Conservation (phyloP, 2,797 vertebrate genomes). For the Tympanoctomys barrerae region DNA sequence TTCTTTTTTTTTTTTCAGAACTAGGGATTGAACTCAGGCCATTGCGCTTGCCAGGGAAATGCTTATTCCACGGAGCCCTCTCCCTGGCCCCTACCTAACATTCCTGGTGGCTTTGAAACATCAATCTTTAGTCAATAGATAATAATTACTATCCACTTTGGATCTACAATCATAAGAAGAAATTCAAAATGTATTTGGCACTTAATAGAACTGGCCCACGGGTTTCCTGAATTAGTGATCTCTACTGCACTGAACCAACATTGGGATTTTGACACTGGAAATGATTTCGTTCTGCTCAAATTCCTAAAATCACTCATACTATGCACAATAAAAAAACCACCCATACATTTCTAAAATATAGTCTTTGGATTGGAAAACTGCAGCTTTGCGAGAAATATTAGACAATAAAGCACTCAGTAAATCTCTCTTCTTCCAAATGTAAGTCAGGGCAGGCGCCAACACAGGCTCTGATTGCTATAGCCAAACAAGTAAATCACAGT, state of each 20-base stretch:
- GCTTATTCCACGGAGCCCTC: no score
- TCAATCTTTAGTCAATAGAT: neutral
- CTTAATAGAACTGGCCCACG: constrained; percentile 33
- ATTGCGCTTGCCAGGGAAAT: no score
- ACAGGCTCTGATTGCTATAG: neutral
- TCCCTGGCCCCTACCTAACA: neutral
- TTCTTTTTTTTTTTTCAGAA: neutral
- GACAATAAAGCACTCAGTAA: neutral
- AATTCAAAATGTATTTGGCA: constrained; percentile 59
- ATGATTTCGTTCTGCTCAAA: constrained; percentile 12
- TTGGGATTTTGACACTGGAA: constrained; percentile 55
- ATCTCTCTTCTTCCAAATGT: neutral
- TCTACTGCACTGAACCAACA: constrained; percentile 47
- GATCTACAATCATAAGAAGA: constrained; percentile 25
- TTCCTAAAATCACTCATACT: constrained; percentile 33
- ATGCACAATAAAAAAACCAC: neutral
- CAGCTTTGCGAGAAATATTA: neutral
- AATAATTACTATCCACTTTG: constrained; percentile 30
- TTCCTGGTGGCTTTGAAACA: constrained; percentile 42
- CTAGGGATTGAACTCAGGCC: no score
- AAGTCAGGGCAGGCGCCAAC: neutral
- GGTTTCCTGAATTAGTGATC: constrained; percentile 59
- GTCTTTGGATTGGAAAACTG: constrained; percentile 11
- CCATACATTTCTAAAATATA: constrained; percentile 17
- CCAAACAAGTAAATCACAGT: neutral